These are phyloP conservation scores for Drosophila infuscata DNA, from an alignment of 2,888 invertebrate genomes.

Conservation along the genomic window DNA sequence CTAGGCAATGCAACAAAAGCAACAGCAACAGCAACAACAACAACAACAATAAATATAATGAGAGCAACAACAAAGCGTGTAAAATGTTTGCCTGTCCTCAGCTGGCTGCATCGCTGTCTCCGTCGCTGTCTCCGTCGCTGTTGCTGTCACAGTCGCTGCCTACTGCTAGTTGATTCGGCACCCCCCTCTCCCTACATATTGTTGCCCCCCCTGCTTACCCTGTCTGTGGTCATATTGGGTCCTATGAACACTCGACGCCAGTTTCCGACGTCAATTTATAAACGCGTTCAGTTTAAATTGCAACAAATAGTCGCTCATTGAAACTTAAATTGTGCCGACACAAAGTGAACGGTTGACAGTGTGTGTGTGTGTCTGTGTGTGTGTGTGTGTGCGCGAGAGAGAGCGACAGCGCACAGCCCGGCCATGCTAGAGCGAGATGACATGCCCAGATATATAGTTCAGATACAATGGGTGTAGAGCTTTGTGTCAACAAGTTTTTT, in stretches of 20 bases:
- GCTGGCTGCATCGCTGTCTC: constrained; percentile 27
- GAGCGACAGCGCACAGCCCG: neutral
- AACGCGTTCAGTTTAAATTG: constrained; percentile 80
- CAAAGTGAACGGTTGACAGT: constrained; percentile 63
- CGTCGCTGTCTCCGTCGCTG: constrained; percentile 23
- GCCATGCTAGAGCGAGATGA: constrained; percentile 40
- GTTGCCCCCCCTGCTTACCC: constrained; percentile 2
- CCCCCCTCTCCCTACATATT: neutral
- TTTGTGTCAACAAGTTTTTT: constrained; percentile 78
- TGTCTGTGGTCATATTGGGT: constrained; percentile 31
- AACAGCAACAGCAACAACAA: constrained; percentile 11
- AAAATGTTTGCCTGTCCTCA: constrained; percentile 46
- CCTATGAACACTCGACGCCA: constrained; percentile 59
- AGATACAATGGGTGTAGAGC: constrained; percentile 61
- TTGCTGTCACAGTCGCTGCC: constrained; percentile 45
- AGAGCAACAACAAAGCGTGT: constrained; percentile 29
- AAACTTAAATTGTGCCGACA: constrained; percentile 80
- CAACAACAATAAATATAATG: constrained; percentile 13
- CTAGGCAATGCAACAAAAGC: constrained; percentile 19
- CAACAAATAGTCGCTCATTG: constrained; percentile 81
- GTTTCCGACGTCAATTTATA: constrained; percentile 78
- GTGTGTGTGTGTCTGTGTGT: constrained; percentile 1
- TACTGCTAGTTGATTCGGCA: constrained; percentile 44
- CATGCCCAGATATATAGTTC: constrained; percentile 27
- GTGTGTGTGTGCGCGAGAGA: constrained; percentile 1